These are phyloP conservation scores for Eupithecia tripunctaria DNA, from an alignment of 2,888 invertebrate genomes.

Conservation along the genomic window DNA sequence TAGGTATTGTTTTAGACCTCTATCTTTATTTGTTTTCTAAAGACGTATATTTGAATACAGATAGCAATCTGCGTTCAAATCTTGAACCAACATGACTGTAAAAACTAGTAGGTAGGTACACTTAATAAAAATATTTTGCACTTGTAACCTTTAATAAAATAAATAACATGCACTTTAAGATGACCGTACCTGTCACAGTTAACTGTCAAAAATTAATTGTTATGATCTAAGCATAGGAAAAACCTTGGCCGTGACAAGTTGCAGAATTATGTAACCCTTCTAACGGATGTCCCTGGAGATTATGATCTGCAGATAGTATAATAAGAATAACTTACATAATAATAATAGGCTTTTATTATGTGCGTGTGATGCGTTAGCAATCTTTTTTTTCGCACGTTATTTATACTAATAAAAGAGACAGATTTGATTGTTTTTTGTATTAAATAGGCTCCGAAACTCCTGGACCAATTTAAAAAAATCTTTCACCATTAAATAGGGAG, in stretches of 20 bases:
- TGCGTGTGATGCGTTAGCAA: no score
- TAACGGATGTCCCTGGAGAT: not conserved
- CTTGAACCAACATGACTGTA: not conserved
- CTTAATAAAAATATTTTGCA: not conserved
- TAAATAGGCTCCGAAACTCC: no score
- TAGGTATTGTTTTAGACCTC: constrained; percentile 1
- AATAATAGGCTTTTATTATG: no score
- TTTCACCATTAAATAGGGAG: no score
- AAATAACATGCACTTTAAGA: not conserved
- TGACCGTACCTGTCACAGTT: constrained; percentile 7
- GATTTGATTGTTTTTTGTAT: no score
- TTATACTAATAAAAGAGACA: no score
- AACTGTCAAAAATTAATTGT: not conserved
- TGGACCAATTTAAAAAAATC: no score
- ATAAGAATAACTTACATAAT: no score
- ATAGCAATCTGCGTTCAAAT: not conserved
- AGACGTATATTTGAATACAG: no score
- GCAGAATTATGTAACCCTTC: not conserved
- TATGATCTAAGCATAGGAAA: not conserved
- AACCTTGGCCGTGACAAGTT: not conserved
- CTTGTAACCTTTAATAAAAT: not conserved
- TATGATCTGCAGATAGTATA: not conserved
- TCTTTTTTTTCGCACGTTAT: no score
- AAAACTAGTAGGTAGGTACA: not conserved
- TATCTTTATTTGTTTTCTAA: not conserved